Evolutionary conservation across 1,140 invertebrate genomes (phyloP).

Genomic region (Rhagoletis zephyria): DNA sequence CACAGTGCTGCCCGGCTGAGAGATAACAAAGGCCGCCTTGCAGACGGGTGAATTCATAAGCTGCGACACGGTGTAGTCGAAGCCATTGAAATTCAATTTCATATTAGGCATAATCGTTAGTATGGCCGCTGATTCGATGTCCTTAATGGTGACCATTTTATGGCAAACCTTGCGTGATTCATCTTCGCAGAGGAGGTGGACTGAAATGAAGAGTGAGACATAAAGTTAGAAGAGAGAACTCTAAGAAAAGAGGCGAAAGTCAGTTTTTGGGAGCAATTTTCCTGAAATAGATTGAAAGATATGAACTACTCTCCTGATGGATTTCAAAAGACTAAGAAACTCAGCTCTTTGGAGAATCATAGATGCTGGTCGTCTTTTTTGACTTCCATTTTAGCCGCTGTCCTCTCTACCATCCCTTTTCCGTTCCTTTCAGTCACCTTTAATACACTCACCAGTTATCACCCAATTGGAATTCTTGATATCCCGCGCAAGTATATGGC

Average conservation of each 20-base stretch:
- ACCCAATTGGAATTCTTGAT: slow-evolving; percentile 78
- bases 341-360: too few species aligned
- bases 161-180: slow-evolving; percentile 76
- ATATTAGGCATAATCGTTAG: slow-evolving; percentile 75
- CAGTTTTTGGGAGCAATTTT: slow-evolving; percentile 53
- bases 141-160: slow-evolving; percentile 75
- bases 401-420: too few species aligned
- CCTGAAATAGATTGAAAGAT: background rate
- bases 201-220: slow-evolving; percentile 44
- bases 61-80: slow-evolving; percentile 79
- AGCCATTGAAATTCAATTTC: slow-evolving; percentile 80
- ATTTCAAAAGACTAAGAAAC: too few species aligned
- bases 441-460: slow-evolving; percentile 76
- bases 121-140: slow-evolving; percentile 64
- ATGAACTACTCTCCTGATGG: background rate
- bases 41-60: slow-evolving; percentile 77
- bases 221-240: background rate
- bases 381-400: too few species aligned
- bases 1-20: slow-evolving; percentile 79
- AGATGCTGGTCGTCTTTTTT: too few species aligned
- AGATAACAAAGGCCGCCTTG: slow-evolving; percentile 80
- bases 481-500: slow-evolving; percentile 84
- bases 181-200: slow-evolving; percentile 68
- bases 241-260: too few species aligned
- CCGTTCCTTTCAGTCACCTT: too few species aligned